These are phyloP conservation scores for Larimichthys crocea DNA, from an alignment of 2,113 vertebrate species.

Conservation along the genomic window DNA sequence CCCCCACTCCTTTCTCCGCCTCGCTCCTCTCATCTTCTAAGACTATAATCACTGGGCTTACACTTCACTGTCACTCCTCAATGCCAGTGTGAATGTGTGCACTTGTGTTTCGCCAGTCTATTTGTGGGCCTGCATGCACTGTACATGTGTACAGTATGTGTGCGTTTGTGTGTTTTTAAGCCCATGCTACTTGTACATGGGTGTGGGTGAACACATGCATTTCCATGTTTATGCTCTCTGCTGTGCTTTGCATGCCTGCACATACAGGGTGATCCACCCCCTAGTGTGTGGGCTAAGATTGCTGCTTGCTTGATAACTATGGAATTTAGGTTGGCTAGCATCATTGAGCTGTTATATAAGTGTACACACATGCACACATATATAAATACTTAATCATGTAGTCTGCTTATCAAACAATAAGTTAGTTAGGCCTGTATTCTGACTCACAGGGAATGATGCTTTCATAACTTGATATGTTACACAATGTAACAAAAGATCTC, in stretches of 20 bases:
- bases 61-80: slow-evolving; percentile 72
- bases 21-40: slow-evolving; percentile 70
- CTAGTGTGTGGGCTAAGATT: slow-evolving; percentile 3
- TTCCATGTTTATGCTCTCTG: slow-evolving; percentile 25
- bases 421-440: background rate
- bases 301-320: slow-evolving; percentile 1
- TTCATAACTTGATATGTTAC: background rate
- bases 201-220: slow-evolving; percentile 24
- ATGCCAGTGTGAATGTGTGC: slow-evolving; percentile 36
- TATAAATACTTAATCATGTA: background rate
- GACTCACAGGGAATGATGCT: background rate
- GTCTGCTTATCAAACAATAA: background rate
- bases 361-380: accelerated
- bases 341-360: slow-evolving; percentile 43
- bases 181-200: background rate
- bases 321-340: slow-evolving; percentile 24
- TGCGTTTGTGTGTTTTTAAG: slow-evolving; percentile 10
- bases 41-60: slow-evolving; percentile 67
- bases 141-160: slow-evolving; percentile 6
- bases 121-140: slow-evolving; percentile 20
- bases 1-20: slow-evolving; percentile 85
- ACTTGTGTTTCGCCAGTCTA: slow-evolving; percentile 11
- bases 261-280: slow-evolving; percentile 27
- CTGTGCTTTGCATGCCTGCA: slow-evolving; percentile 22
- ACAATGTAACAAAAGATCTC: background rate